phyloP scores from a whole-genome alignment of 53 echinoderm and acorn worm genomes.

The Zoroaster sp. region DNA sequence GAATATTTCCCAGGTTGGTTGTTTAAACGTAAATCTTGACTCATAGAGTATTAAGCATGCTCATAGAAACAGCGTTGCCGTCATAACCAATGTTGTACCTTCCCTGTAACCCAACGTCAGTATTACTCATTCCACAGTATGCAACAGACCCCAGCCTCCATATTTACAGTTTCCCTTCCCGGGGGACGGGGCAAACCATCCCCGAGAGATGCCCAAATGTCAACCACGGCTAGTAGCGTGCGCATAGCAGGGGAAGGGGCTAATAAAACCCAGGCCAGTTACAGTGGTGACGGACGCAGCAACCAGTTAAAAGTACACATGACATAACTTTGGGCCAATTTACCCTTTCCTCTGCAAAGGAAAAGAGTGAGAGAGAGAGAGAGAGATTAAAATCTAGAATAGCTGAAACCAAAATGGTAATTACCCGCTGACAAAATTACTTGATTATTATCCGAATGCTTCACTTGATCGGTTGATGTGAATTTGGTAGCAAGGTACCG shows the following conservation, averaged over 20 bases:
- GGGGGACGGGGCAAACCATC: too few relatives aligned
- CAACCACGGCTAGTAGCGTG: not conserved
- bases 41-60: too few relatives aligned
- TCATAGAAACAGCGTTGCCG: too few relatives aligned
- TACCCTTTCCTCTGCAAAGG: not conserved
- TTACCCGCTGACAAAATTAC: too few relatives aligned
- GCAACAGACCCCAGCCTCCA: not conserved
- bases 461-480: too few relatives aligned
- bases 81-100: not conserved
- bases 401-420: too few relatives aligned
- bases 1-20: too few relatives aligned
- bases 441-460: too few relatives aligned
- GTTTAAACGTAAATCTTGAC: too few relatives aligned
- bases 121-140: not conserved
- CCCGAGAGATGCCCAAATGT: not conserved
- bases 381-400: too few relatives aligned
- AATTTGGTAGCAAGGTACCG: too few relatives aligned
- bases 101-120: not conserved
- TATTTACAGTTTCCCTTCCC: not conserved
- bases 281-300: not conserved
- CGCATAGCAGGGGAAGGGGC: not conserved
- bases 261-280: not conserved
- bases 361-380: too few relatives aligned
- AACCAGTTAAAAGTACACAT: conserved; percentile 16
- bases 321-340: not conserved